phyloP scores from a whole-genome alignment of 2,113 vertebrate genomes.

The Larimichthys crocea region DNA sequence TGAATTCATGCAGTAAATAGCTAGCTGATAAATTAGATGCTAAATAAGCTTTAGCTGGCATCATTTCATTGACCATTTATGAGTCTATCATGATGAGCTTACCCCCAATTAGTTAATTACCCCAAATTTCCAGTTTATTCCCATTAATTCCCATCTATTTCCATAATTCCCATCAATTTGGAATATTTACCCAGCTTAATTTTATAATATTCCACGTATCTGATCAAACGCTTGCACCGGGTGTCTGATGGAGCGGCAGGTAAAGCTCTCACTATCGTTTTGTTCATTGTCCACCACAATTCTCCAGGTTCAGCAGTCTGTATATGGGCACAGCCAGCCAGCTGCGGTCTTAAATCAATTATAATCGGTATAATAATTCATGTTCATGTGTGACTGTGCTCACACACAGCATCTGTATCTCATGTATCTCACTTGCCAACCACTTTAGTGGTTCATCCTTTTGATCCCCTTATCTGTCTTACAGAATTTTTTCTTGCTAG shows the following conservation, averaged over 20 bases:
- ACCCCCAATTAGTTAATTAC: too few species aligned
- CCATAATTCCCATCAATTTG: too few species aligned
- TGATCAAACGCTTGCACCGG: not conserved
- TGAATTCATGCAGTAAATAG: too few species aligned
- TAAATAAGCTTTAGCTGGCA: too few species aligned
- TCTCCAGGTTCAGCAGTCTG: not conserved
- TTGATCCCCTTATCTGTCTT: not conserved
- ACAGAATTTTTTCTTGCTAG: not conserved
- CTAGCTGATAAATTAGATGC: too few species aligned
- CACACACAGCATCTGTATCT: not conserved
- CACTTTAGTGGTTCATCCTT: not conserved
- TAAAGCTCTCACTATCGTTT: not conserved
- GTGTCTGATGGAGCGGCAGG: not conserved
- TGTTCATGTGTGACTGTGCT: not conserved
- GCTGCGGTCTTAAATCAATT: not conserved
- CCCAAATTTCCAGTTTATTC: too few species aligned
- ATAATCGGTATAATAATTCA: not conserved
- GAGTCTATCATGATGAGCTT: too few species aligned
- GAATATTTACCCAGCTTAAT: too few species aligned
- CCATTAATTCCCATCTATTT: too few species aligned
- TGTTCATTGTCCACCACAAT: not conserved
- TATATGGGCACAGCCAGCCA: not conserved
- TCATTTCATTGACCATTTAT: too few species aligned
- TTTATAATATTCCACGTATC: not conserved
- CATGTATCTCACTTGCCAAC: not conserved